Evolutionary conservation across 2,113 vertebrate genomes (phyloP), one percentile per base, ranked within the genome.

Genomic region (Myotis brandtii): DNA sequence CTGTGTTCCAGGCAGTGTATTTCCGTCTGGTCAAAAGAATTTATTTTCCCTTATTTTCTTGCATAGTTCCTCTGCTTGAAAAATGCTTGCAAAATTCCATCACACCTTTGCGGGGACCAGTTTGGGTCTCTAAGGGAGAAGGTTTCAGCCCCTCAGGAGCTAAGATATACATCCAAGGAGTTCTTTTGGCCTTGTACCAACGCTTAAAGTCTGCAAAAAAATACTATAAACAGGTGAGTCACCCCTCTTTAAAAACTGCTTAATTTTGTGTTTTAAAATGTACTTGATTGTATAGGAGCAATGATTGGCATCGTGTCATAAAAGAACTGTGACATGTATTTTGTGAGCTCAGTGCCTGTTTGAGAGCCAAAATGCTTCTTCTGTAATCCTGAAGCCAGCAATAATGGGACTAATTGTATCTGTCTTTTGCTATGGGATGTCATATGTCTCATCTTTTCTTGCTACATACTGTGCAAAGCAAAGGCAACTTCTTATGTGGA

Each of bases 221-320:
- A 75, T 98, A 97, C 97, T 98, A 95, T 89, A 96, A 98, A 77
- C 98, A 98, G 99, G 99, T 99, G 98, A 99, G 99, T 98, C 95
- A 67, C 95, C 86, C 88, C 92, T 97, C 86, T 98, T 98, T 97
- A 86, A 97, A 95, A 98, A 91, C 54, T 93, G 97, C 83, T 92
- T 97, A 97, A 91, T 95, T 88, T 48, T 96, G 93, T 97, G 95
- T 40, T 37, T 95, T 98, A 94, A 94, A 97, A 96, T 97, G 91
- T 97, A 75, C 86, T 95, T 95, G 46, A 27, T 97, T 97, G 52
- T 96, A 80, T 97, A 75, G 96, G 97, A 18, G 7, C 90, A 94
- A 10, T 17, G 76, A 94, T 46, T 98, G 98, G 95, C 98, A 96
- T 86, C 56, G 54, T 97, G 97, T 97, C 98, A 93, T 96, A 93